These are phyloP conservation scores for Volucella bombylans DNA, from an alignment of 2,888 invertebrate genomes.

Conservation along the genomic window DNA sequence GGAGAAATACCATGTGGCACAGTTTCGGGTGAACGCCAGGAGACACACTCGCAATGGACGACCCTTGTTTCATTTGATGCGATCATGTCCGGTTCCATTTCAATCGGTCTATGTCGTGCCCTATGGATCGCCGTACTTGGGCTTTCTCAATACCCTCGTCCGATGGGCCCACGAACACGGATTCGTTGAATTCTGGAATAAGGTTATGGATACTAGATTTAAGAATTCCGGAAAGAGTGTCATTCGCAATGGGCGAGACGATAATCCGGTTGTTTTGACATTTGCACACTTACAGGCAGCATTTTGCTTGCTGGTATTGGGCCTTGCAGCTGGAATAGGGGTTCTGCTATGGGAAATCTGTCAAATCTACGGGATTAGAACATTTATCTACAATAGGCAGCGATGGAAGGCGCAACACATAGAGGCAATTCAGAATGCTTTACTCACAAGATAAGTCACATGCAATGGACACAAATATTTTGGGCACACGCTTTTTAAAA, in stretches of 20 bases:
- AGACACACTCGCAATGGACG: constrained; percentile 80
- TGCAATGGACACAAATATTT: constrained; percentile 21
- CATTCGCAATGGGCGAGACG: constrained; percentile 67
- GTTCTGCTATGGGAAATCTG: constrained; percentile 76
- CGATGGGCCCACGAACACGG: constrained; percentile 84
- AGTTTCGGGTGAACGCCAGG: constrained; percentile 77
- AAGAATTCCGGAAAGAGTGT: constrained; percentile 76
- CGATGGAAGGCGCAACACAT: constrained; percentile 38
- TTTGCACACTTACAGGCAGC: constrained; percentile 80
- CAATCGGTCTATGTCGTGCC: constrained; percentile 84
- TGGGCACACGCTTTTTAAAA: constrained; percentile 3
- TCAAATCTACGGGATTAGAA: constrained; percentile 47
- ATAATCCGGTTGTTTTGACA: constrained; percentile 78
- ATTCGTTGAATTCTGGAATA: constrained; percentile 82
- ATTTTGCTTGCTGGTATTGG: constrained; percentile 78
- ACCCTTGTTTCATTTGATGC: constrained; percentile 83
- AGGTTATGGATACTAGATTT: constrained; percentile 77
- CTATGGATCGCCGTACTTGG: constrained; percentile 85
- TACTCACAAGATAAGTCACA: constrained; percentile 42
- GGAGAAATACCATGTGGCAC: constrained; percentile 83
- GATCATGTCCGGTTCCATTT: constrained; percentile 84
- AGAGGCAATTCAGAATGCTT: constrained; percentile 1
- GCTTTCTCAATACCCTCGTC: constrained; percentile 83
- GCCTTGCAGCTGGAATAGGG: constrained; percentile 74
- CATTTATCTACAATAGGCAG: constrained; percentile 58